Base-by-base conservation (phyloP, 2,797 vertebrate species). In the Paratrypauchen microcephalus region DNA sequence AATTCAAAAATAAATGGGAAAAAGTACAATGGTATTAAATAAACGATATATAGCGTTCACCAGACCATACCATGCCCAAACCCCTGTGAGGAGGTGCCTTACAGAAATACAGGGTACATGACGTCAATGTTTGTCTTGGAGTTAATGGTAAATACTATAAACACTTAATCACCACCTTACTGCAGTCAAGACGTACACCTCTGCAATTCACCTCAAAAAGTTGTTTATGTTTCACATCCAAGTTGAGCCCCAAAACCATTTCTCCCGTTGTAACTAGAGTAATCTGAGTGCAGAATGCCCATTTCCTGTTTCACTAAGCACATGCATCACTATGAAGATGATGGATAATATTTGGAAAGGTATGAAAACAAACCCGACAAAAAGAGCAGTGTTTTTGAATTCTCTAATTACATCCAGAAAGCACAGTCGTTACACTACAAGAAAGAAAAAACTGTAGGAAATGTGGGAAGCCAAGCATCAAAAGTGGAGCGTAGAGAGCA, bases 51-150 rank as follows among this genome's bases (percentile, higher is more conserved):
- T 18, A 36, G 3, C 58, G 8, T 59, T 59, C 84, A 94, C 94
- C 36, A 98, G 93, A 91, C 88, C 98, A 97, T 2, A 2, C 24
- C n/a, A n/a, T 97, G 97, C 96, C 65, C 96, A 97, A 87, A 96
- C 58, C 30, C 6, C 32, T 39, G 30, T n/a, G 58, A 30, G 12
- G 19, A 60, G 32, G 21, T 32, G 26, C 56, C 56, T 26, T 30
- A 18, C 11, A 60, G 63, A 12, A 28, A 52, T 9, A n/a, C 45
- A 13, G 11, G 62, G 24, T 30, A 23, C 50, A 66, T 66, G 50
- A 67, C 52, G 41, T 67, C 36, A 67, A 23, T 56, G 50, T 56
- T 56, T 66, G 65, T 39, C 30, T 56, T 66, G 65, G 21, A 56
- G 65, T 66, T 56, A 28, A 24, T 30, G 28, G 45, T 65, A 50